phyloP scores from a whole-genome alignment of 2,113 vertebrate genomes.

The Meriones unguiculatus region DNA sequence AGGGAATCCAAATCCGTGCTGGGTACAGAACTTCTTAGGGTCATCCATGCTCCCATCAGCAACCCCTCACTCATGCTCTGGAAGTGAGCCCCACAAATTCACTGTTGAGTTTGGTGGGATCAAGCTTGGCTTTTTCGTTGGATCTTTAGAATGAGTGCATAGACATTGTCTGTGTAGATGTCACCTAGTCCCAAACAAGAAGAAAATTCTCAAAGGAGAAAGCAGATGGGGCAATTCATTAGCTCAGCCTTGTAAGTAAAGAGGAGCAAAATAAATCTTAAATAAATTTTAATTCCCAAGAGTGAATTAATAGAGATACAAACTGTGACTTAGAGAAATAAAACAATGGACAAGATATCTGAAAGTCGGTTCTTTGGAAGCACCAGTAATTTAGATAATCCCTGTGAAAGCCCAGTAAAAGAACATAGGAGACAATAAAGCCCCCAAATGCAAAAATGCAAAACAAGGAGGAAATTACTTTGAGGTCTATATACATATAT shows the following conservation, averaged over 20 bases:
- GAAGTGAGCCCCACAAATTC: too few relatives aligned
- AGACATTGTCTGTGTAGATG: background rate
- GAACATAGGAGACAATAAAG: background rate
- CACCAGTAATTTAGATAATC: slow-evolving; percentile 25
- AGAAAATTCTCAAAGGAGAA: background rate
- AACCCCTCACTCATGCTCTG: background rate
- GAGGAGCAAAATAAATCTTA: background rate
- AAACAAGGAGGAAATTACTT: background rate
- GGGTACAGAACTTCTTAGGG: background rate
- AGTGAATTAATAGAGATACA: slow-evolving; percentile 10
- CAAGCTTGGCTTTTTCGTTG: background rate
- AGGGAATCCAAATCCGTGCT: background rate
- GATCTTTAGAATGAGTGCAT: background rate
- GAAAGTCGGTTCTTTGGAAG: slow-evolving; percentile 16
- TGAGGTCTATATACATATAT: background rate
- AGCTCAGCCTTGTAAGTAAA: slow-evolving; percentile 13
- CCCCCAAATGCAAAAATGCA: background rate
- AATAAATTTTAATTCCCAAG: background rate
- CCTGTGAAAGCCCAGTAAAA: background rate
- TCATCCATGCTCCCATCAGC: background rate
- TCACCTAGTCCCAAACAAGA: background rate
- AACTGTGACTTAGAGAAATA: slow-evolving; percentile 31
- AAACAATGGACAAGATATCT: slow-evolving; percentile 17
- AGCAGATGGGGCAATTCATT: background rate
- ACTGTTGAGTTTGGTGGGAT: background rate